Percentiles rank a stretch among this genome's conserved stretches.
Evolutionary conservation across 2,113 vertebrate genomes (phyloP).

Genomic region (human (Homo sapiens)): DNA sequence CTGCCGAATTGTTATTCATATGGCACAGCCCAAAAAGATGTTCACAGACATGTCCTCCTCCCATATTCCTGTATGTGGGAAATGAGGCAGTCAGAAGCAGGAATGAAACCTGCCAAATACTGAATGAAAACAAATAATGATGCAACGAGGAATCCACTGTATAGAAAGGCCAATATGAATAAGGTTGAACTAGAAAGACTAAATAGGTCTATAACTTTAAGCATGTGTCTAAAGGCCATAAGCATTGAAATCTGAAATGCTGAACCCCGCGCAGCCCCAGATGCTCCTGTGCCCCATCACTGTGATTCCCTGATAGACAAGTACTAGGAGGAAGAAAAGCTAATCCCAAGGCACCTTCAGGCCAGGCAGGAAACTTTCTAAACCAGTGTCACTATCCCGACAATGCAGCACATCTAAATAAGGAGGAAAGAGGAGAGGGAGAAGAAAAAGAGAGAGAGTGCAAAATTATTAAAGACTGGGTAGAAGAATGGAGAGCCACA

Average conservation of each 20-base stretch:
- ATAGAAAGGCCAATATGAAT: background rate
- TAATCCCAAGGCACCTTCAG: background rate
- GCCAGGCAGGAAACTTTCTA: background rate
- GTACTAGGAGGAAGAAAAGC: background rate
- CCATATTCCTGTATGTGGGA: background rate
- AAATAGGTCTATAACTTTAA: background rate
- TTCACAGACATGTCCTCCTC: background rate
- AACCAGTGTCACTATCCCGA: background rate
- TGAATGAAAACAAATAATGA: background rate
- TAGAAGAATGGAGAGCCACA: background rate
- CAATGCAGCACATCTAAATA: background rate
- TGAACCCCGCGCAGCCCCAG: background rate
- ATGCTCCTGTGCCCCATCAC: background rate
- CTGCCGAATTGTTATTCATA: background rate
- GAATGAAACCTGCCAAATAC: background rate
- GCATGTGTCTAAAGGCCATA: background rate
- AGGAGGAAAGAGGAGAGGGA: background rate
- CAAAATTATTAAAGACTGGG: background rate
- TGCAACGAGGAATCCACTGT: background rate
- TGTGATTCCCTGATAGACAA: background rate
- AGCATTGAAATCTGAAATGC: background rate
- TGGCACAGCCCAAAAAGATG: background rate
- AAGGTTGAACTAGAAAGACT: background rate
- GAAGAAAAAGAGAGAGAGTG: rapidly evolving
- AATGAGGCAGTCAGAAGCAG: background rate